Evolutionary conservation across 1,140 invertebrate genomes (phyloP).

Genomic region (Cyclargus thomasi): DNA sequence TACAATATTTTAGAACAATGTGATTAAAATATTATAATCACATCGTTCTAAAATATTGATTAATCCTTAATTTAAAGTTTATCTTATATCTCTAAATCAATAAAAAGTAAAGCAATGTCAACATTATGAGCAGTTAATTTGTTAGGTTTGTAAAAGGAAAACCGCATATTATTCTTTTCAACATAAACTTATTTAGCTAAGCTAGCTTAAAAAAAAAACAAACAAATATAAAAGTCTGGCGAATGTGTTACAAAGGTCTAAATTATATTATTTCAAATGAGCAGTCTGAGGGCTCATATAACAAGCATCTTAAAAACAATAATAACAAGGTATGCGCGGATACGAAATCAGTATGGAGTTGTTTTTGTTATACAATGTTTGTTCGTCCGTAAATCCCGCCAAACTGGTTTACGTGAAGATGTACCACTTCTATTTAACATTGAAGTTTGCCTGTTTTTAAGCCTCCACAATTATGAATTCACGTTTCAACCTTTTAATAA

Average conservation of each 20-base stretch:
- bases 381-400: slow-evolving; percentile 29
- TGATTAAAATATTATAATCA: no score
- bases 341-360: slow-evolving; percentile 20
- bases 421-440: slow-evolving; percentile 22
- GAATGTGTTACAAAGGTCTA: no score
- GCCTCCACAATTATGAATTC: not conserved
- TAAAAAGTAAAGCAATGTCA: not conserved
- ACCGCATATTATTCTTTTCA: not conserved
- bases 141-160: not conserved
- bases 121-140: not conserved
- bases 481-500: not conserved
- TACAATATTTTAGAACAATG: slow-evolving; percentile 10
- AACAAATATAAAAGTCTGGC: no score
- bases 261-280: no score
- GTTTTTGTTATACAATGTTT: slow-evolving; percentile 25
- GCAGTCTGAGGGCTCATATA: not conserved
- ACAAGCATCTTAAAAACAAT: slow-evolving; percentile 2
- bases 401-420: slow-evolving; percentile 37
- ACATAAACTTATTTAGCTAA: not conserved
- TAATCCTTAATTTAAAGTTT: not conserved
- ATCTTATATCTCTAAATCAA: not conserved
- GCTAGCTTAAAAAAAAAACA: no score
- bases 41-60: no score
- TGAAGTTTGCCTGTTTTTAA: slow-evolving; percentile 8
- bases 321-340: slow-evolving; percentile 10